phyloP scores from a whole-genome alignment of 92 coral and sea anemone species.

The Chrysogorgia sp. region DNA sequence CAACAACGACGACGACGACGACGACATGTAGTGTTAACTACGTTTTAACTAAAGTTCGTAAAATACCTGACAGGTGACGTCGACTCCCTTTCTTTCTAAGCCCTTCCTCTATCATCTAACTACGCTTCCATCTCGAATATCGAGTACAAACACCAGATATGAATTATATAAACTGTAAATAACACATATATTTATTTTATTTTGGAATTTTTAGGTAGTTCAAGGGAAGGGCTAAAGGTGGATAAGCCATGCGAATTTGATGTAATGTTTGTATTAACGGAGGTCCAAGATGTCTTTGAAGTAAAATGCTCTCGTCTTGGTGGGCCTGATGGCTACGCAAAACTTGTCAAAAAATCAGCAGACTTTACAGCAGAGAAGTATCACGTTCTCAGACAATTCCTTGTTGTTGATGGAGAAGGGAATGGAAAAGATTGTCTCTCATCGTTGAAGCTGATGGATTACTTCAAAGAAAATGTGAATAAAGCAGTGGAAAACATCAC shows the following conservation, averaged over 20 bases:
- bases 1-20: too few species aligned
- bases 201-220: not conserved
- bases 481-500: not conserved
- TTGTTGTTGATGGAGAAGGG: too few species aligned
- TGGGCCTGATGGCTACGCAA: not conserved
- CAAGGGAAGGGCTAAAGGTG: not conserved
- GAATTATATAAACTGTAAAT: too few species aligned
- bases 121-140: too few species aligned
- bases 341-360: not conserved
- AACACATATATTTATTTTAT: too few species aligned
- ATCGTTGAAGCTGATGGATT: not conserved
- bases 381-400: not conserved
- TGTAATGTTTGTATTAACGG: not conserved
- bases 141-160: too few species aligned
- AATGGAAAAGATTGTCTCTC: not conserved
- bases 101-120: too few species aligned
- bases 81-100: too few species aligned
- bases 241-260: slow-evolving; percentile 4
- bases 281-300: not conserved
- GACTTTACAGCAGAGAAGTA: not conserved
- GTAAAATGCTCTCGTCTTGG: not conserved
- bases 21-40: too few species aligned
- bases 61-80: too few species aligned
- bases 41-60: too few species aligned
- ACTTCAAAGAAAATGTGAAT: not conserved